Base-by-base conservation (phyloP, 2,888 invertebrate species). In the Rapana venosa region DNA sequence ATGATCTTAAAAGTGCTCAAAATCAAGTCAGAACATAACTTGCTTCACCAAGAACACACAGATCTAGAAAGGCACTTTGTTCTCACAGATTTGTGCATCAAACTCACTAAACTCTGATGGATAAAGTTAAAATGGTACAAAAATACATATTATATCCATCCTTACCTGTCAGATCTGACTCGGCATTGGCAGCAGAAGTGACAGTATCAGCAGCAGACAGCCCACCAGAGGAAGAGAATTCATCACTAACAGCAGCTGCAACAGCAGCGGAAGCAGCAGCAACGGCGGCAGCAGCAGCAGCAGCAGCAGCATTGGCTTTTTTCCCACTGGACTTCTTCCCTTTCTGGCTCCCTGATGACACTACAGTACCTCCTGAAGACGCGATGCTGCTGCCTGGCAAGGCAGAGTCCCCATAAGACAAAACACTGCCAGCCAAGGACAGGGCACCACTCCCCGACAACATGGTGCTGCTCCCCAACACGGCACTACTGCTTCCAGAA, bases 311-410 rank as follows among this genome's bases (percentile, higher is more conserved):
- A 26, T 22, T 22, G 0, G 26, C 22, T 22, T 47, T 47, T 36
- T 83, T 83, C 22, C 81, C 36, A 47, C 81, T 13, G 5, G 81
- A 83, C 81, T 83, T 83, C 26, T 83, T 83, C 47, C 47, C 47
- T 30, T 83, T 83, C n/a, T 74, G 74, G 74, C 74, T 30, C 36
- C 47, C 47, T 26, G 81, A 83, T 0, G 81, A 22, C 36, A 22
- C 13, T 0, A 4, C 22, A 11, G 22, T 47, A 6, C 8, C 47
- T 8, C 5, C 81, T 4, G 81, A 47, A 30, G 81, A 32, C 35
- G 32, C 17, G 77, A 32, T 32, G 26, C 77, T 35, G 35, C 77
- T 47, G 47, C 47, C 47, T 47, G 47, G 47, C 47, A 47, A 47
- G 47, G 47, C 47, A 2, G 47, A 47, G 47, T 47, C 32, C 32